Percentiles rank a stretch among this genome's conserved stretches.
phyloP scores from a whole-genome alignment of 1,140 invertebrate genomes.

The Chymomyza costata region DNA sequence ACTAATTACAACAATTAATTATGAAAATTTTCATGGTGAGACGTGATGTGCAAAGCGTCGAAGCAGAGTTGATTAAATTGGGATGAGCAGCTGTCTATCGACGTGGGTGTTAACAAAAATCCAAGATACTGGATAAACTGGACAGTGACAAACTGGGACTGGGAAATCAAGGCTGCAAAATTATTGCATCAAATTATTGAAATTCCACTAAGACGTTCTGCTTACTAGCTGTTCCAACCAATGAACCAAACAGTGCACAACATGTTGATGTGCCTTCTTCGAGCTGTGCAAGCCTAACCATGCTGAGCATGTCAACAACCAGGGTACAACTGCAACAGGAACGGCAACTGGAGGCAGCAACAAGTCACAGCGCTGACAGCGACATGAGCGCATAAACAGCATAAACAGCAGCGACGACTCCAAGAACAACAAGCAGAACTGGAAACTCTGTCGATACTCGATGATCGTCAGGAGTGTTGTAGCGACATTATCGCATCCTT shows the following conservation, averaged over 20 bases:
- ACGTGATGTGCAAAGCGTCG: conserved; percentile 36
- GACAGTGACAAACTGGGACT: neutral
- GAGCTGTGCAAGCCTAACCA: conserved; percentile 61
- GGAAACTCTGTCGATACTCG: conserved; percentile 39
- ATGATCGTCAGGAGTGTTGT: conserved; percentile 40
- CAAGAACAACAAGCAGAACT: conserved; percentile 38
- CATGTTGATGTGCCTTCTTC: conserved; percentile 49
- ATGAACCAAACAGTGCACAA: conserved; percentile 22
- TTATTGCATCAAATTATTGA: conserved; percentile 27
- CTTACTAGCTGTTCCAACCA: conserved; percentile 7
- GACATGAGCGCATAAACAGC: conserved; percentile 66
- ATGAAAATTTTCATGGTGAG: conserved; percentile 24
- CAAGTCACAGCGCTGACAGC: conserved; percentile 63
- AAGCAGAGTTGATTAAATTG: conserved; percentile 24
- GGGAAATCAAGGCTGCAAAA: conserved; percentile 12
- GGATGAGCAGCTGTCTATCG: too few relatives aligned
- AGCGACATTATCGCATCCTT: too few relatives aligned
- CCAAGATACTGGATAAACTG: neutral
- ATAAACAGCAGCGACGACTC: conserved; percentile 7
- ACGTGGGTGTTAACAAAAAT: conserved; percentile 3
- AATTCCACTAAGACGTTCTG: conserved; percentile 23
- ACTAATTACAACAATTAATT: conserved; percentile 60
- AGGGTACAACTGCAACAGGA: conserved; percentile 21
- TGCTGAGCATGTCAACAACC: conserved; percentile 73
- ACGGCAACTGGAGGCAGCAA: conserved; percentile 33